Conservation (phyloP, 2,888 invertebrate species). For the Oscheius sp. region DNA sequence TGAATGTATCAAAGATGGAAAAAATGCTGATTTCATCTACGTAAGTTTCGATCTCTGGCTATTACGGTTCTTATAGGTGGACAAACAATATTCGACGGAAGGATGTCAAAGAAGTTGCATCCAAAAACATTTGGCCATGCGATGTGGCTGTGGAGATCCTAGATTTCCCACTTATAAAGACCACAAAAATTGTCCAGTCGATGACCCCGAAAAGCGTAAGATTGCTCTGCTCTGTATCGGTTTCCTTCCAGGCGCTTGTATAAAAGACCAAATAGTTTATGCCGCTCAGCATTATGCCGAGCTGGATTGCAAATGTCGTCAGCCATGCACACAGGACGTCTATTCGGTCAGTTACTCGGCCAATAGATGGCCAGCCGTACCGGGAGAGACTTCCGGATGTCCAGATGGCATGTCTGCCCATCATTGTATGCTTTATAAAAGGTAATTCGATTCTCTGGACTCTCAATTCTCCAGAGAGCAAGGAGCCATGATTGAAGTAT, state of each 20-base stretch:
- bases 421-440: slow-evolving; percentile 60
- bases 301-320: slow-evolving; percentile 58
- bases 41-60: too few species aligned
- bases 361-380: slow-evolving; percentile 60
- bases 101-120: slow-evolving; percentile 67
- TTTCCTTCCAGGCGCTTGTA: slow-evolving; percentile 57
- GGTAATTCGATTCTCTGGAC: too few species aligned
- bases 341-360: slow-evolving; percentile 64
- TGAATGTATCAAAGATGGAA: slow-evolving; percentile 65
- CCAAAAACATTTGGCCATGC: slow-evolving; percentile 53
- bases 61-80: too few species aligned
- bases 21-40: slow-evolving; percentile 65
- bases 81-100: slow-evolving; percentile 66
- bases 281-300: slow-evolving; percentile 51
- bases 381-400: slow-evolving; percentile 55
- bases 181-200: slow-evolving; percentile 62
- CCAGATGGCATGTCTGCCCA: slow-evolving; percentile 54
- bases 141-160: slow-evolving; percentile 69
- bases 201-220: slow-evolving; percentile 56
- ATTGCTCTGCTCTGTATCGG: neutral
- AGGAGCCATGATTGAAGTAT: slow-evolving; percentile 69
- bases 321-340: slow-evolving; percentile 68
- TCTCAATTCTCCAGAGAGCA: too few species aligned
- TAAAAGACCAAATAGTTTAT: slow-evolving; percentile 53
- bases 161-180: slow-evolving; percentile 60